Evolutionary conservation across 1,140 invertebrate species (phyloP).

Genomic region (Nasonia longicornis): DNA sequence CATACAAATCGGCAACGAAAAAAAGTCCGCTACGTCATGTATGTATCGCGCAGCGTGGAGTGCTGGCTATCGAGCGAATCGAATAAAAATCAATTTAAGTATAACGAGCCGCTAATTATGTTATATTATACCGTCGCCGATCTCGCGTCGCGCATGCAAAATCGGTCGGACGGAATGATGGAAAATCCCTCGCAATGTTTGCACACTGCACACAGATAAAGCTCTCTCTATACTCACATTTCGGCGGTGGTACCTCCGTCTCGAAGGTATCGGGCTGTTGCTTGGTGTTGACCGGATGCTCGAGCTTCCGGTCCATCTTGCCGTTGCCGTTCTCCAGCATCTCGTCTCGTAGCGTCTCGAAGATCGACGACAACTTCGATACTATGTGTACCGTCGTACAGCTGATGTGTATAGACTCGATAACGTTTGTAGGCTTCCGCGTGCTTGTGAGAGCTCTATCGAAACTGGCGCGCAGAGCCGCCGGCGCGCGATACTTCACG

Average conservation of each 20-base stretch:
- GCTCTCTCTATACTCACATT: slow-evolving; percentile 46
- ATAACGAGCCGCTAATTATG: no score
- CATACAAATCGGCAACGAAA: no score
- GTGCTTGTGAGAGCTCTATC: not conserved
- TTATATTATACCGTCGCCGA: no score
- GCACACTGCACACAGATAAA: not conserved
- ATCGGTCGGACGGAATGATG: no score
- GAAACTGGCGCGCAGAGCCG: slow-evolving; percentile 27
- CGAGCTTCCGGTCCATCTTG: slow-evolving; percentile 48
- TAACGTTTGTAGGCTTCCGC: not conserved
- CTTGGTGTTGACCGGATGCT: slow-evolving; percentile 42
- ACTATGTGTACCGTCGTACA: no score
- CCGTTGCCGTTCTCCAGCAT: slow-evolving; percentile 54
- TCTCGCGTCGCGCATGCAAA: no score
- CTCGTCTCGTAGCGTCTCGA: not conserved
- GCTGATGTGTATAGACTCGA: no score
- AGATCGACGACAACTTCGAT: not conserved
- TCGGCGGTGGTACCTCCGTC: slow-evolving; percentile 47
- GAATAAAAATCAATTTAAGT: no score
- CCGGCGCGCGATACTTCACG: slow-evolving; percentile 38
- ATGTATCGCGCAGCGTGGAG: no score
- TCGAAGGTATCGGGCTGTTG: slow-evolving; percentile 49
- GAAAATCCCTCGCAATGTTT: no score
- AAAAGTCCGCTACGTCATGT: no score
- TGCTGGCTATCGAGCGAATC: no score